phyloP scores from a whole-genome alignment of 1,140 invertebrate genomes.

The Listronotus oregonensis region DNA sequence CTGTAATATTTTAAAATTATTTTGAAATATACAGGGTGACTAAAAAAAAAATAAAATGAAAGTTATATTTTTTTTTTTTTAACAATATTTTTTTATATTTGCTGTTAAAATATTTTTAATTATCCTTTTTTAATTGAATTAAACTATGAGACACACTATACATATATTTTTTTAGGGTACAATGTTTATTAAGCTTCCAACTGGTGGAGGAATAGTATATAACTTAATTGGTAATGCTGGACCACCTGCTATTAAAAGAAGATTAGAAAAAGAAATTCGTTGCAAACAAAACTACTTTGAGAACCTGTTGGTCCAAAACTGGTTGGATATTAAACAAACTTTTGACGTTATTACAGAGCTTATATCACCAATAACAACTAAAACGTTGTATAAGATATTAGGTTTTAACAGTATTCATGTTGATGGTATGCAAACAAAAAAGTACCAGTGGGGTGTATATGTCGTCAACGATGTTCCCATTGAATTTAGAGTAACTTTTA shows the following conservation, averaged over 20 bases:
- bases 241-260: slow-evolving; percentile 29
- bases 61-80: too few species aligned
- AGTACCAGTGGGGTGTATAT: slow-evolving; percentile 44
- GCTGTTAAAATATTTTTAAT: too few species aligned
- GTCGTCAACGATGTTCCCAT: slow-evolving; percentile 41
- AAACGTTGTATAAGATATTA: slow-evolving; percentile 39
- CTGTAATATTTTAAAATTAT: too few species aligned
- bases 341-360: slow-evolving; percentile 41
- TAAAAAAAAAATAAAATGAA: too few species aligned
- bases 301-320: slow-evolving; percentile 37
- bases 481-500: slow-evolving; percentile 43
- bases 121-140: too few species aligned
- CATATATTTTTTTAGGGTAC: slow-evolving; percentile 40
- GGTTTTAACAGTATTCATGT: slow-evolving; percentile 39
- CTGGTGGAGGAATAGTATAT: slow-evolving; percentile 37
- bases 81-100: too few species aligned
- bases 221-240: slow-evolving; percentile 34
- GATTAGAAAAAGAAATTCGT: slow-evolving; percentile 36
- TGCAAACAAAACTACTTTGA: slow-evolving; percentile 40
- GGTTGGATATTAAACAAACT: slow-evolving; percentile 39
- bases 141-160: too few species aligned
- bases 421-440: slow-evolving; percentile 19
- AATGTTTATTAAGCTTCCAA: slow-evolving; percentile 33
- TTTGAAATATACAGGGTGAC: too few species aligned
- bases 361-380: slow-evolving; percentile 21